phyloP scores from a whole-genome alignment of 2,113 vertebrate species.

The Pituophis catenifer region DNA sequence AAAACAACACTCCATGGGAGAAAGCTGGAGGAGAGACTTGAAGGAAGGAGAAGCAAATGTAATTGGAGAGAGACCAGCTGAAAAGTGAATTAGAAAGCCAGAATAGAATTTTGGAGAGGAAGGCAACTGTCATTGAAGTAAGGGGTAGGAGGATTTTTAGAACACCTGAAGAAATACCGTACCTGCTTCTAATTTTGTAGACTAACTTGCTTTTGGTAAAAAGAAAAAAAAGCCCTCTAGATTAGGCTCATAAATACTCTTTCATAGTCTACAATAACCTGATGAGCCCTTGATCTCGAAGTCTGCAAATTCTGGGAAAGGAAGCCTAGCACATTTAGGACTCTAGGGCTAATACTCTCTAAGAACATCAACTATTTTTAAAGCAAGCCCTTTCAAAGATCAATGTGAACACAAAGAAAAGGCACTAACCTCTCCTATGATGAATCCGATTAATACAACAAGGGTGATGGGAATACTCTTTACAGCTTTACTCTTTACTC shows the following conservation, averaged over 20 bases:
- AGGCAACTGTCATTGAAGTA: background rate
- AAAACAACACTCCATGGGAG: background rate
- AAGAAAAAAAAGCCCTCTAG: background rate
- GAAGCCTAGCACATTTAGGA: background rate
- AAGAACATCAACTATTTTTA: background rate
- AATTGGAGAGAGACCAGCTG: background rate
- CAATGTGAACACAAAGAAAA: background rate
- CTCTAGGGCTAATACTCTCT: background rate
- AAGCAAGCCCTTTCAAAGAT: background rate
- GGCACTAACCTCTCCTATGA: background rate
- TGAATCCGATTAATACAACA: background rate
- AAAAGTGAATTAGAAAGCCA: background rate
- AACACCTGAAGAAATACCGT: background rate
- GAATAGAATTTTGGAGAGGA: background rate
- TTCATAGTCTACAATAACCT: background rate
- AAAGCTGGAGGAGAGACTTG: background rate
- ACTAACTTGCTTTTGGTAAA: background rate
- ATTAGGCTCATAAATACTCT: background rate
- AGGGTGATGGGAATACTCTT: background rate
- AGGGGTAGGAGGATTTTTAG: background rate
- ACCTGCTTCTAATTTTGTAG: background rate
- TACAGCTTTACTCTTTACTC: background rate
- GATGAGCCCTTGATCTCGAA: background rate
- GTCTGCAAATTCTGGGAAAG: background rate
- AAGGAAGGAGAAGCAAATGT: background rate